These are phyloP conservation scores for Venusia cambrica DNA, from an alignment of 2,888 invertebrate species.

Conservation along the genomic window DNA sequence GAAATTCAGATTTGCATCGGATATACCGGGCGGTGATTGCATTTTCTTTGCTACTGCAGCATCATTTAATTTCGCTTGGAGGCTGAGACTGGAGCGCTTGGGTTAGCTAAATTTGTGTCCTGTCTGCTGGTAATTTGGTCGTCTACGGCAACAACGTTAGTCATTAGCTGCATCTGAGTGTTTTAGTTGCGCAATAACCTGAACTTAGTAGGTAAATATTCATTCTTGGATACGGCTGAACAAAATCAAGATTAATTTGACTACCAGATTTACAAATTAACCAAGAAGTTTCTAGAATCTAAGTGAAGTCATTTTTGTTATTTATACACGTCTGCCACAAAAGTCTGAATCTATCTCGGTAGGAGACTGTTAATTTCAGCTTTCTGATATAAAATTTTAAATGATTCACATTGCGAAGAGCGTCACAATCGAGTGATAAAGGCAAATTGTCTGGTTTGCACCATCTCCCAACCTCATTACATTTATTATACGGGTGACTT, in stretches of 20 bases:
- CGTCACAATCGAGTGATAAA: constrained; percentile 42
- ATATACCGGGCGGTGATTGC: constrained; percentile 74
- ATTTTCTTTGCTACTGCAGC: constrained; percentile 76
- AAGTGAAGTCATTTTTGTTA: too few relatives aligned
- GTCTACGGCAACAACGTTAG: constrained; percentile 31
- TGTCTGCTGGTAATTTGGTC: constrained; percentile 45
- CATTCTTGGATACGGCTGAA: too few relatives aligned
- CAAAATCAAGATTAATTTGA: too few relatives aligned
- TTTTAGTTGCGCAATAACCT: too few relatives aligned
- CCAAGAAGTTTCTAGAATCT: too few relatives aligned
- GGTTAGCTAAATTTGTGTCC: constrained; percentile 56
- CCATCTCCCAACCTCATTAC: constrained; percentile 53
- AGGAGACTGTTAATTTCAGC: too few relatives aligned
- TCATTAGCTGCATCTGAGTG: constrained; percentile 16
- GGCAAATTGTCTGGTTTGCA: constrained; percentile 46
- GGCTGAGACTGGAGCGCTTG: constrained; percentile 51
- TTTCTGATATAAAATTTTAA: constrained; percentile 37
- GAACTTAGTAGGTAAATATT: too few relatives aligned
- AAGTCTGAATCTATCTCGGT: too few relatives aligned
- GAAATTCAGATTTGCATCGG: constrained; percentile 78
- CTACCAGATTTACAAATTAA: too few relatives aligned
- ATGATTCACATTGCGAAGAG: constrained; percentile 43
- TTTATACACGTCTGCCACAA: too few relatives aligned
- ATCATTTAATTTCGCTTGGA: constrained; percentile 70
- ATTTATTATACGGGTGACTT: constrained; percentile 52